Conservation (phyloP, 2,888 invertebrate species). For the Ramazzottius varieornatus region DNA sequence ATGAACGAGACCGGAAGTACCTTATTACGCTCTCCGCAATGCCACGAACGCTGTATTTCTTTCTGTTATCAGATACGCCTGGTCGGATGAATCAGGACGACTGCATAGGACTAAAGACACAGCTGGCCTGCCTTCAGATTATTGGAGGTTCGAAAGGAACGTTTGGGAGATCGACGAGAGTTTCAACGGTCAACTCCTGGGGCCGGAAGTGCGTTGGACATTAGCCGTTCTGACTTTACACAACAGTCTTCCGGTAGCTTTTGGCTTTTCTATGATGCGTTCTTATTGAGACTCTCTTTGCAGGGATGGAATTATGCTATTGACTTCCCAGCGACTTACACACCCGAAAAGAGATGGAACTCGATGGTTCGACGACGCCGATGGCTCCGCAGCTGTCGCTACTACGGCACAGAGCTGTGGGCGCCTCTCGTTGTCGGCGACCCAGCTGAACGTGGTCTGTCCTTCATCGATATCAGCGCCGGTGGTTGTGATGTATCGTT, state of each 20-base stretch:
- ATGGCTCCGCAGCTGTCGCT: slow-evolving; percentile 62
- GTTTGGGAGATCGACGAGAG: slow-evolving; percentile 5
- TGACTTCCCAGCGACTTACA: slow-evolving; percentile 60
- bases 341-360: slow-evolving; percentile 55
- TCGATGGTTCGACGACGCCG: slow-evolving; percentile 63
- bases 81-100: slow-evolving; percentile 64
- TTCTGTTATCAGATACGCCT: slow-evolving; percentile 41
- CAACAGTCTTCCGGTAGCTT: neutral
- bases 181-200: slow-evolving; percentile 3
- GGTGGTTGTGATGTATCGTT: slow-evolving; percentile 54
- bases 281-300: no score
- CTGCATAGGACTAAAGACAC: slow-evolving; percentile 58
- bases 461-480: slow-evolving; percentile 65
- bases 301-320: slow-evolving; percentile 69
- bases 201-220: slow-evolving; percentile 5
- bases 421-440: slow-evolving; percentile 44
- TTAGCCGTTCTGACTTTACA: neutral
- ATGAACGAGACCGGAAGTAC: no score
- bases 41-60: no score
- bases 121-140: slow-evolving; percentile 52
- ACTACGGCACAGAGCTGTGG: slow-evolving; percentile 70
- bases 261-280: neutral
- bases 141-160: slow-evolving; percentile 52
- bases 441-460: neutral
- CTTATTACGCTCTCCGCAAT: no score